Conservation (phyloP, 2,888 invertebrate species). For the Epinotia brunnichana region DNA sequence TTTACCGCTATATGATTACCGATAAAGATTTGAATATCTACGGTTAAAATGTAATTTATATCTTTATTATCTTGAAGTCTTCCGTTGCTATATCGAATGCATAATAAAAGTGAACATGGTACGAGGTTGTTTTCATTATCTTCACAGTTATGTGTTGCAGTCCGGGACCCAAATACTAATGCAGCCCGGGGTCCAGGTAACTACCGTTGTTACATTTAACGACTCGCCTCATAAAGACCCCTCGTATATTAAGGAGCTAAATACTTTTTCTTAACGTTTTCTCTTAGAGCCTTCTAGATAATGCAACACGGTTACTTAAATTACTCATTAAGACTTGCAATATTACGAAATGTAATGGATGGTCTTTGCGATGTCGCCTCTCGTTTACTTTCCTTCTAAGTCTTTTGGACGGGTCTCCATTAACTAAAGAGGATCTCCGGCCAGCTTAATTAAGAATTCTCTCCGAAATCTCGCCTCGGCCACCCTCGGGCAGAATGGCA, state of each 20-base stretch:
- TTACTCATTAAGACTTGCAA: constrained; percentile 40
- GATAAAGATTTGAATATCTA: constrained; percentile 14
- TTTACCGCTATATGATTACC: constrained; percentile 50
- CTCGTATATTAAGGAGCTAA: constrained; percentile 35
- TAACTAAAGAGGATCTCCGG: constrained; percentile 77
- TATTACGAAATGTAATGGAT: constrained; percentile 44
- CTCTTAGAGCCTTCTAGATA: constrained; percentile 29
- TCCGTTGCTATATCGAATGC: background rate
- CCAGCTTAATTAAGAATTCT: constrained; percentile 81
- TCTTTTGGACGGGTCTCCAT: constrained; percentile 75
- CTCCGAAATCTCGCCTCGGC: constrained; percentile 76
- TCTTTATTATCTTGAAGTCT: background rate
- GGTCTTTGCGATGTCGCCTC: constrained; percentile 65
- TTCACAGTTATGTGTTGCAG: constrained; percentile 13
- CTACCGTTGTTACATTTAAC: constrained; percentile 36
- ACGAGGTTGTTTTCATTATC: constrained; percentile 22
- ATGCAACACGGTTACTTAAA: constrained; percentile 36
- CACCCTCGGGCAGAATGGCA: constrained; percentile 72
- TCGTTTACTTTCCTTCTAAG: constrained; percentile 72
- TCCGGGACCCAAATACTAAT: constrained; percentile 29
- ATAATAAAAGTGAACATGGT: background rate
- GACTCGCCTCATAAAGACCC: constrained; percentile 37
- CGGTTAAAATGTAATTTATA: constrained; percentile 11
- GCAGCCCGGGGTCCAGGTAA: constrained; percentile 30
- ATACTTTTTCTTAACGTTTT: constrained; percentile 31